Evolutionary conservation across 2,888 invertebrate genomes (phyloP).

Genomic region (Ormyrus nitidulus): DNA sequence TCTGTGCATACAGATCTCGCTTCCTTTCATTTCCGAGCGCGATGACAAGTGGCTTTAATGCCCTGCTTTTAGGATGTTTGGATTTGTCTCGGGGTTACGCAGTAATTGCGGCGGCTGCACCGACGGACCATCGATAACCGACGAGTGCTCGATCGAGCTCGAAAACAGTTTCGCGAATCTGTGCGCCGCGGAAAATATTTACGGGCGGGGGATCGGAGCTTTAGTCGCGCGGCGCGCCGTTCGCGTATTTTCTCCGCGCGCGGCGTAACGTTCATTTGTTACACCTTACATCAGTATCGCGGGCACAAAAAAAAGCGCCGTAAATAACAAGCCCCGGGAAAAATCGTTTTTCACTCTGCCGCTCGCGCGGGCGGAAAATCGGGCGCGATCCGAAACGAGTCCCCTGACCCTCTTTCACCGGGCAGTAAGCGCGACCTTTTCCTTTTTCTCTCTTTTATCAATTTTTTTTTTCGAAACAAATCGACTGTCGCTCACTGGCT

Average conservation of each 20-base stretch:
- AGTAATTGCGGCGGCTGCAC: no score
- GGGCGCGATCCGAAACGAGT: slow-evolving; percentile 19
- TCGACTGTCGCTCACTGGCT: no score
- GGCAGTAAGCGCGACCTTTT: background rate
- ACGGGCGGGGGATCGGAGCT: no score
- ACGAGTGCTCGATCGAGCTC: no score
- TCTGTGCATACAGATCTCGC: background rate
- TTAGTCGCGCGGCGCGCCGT: background rate
- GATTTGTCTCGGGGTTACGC: no score
- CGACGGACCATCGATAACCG: no score
- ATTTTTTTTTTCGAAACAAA: no score
- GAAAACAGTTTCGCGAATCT: no score
- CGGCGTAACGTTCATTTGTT: background rate
- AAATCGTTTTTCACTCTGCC: slow-evolving; percentile 12
- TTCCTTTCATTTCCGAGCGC: background rate
- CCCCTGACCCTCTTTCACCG: slow-evolving; percentile 11
- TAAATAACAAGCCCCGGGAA: slow-evolving; percentile 22
- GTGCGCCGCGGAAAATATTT: no score
- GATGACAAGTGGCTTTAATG: slow-evolving; percentile 37
- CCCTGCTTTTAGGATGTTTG: background rate
- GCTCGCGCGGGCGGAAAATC: background rate
- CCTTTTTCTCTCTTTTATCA: background rate
- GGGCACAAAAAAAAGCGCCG: background rate
- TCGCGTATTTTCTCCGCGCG: background rate
- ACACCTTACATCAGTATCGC: slow-evolving; percentile 5